Evolutionary conservation across 2,888 invertebrate genomes (phyloP).

Genomic region (Mesorhabditis spiculigera): DNA sequence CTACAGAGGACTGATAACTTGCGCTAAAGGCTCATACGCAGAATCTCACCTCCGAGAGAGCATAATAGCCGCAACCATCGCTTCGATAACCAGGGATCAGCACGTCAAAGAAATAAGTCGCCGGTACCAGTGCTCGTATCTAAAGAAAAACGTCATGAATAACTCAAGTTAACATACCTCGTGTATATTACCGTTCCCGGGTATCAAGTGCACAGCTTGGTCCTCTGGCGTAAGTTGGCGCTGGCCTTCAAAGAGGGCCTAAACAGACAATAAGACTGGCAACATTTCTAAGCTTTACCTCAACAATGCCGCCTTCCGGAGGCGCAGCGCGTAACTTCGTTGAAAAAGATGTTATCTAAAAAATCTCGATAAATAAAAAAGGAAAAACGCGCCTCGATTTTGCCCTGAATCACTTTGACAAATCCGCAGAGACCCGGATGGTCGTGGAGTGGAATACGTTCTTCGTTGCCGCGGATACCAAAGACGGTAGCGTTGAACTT

Average conservation of each 20-base stretch:
- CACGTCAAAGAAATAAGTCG: constrained; percentile 47
- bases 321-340: constrained; percentile 13
- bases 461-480: too few relatives aligned
- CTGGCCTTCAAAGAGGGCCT: constrained; percentile 13
- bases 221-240: constrained; percentile 13
- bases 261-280: not conserved
- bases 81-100: constrained; percentile 42
- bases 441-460: constrained; percentile 41
- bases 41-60: not conserved
- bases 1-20: too few relatives aligned
- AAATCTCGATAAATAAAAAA: not conserved
- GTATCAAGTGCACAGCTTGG: constrained; percentile 8
- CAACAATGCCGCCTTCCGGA: not conserved
- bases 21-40: too few relatives aligned
- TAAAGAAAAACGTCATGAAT: too few relatives aligned
- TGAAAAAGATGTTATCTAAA: constrained; percentile 18
- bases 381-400: constrained; percentile 19
- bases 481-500: too few relatives aligned
- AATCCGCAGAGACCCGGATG: constrained; percentile 42
- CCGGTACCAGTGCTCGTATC: constrained; percentile 28
- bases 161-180: not conserved
- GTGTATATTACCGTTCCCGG: not conserved
- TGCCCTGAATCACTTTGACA: constrained; percentile 39
- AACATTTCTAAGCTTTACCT: not conserved
- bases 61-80: constrained; percentile 6